Conservation (phyloP, 2,888 invertebrate genomes). For the Cryptops parisi region DNA sequence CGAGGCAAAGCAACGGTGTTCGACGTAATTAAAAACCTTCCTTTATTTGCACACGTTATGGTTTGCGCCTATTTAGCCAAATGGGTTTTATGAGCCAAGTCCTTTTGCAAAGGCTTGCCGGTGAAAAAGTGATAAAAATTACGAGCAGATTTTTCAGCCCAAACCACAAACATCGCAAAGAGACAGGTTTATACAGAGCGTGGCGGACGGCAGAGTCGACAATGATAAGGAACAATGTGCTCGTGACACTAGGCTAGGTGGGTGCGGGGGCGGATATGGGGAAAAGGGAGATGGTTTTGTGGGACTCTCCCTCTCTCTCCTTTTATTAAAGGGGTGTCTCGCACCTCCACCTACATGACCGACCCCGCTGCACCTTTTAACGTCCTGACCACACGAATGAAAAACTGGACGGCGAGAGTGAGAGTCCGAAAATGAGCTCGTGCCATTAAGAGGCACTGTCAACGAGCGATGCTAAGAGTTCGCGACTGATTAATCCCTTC, state of each 20-base stretch:
- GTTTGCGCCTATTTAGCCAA: slow-evolving; percentile 13
- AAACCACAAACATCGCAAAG: slow-evolving; percentile 11
- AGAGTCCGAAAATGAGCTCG: too few relatives aligned
- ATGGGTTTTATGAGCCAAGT: slow-evolving; percentile 11
- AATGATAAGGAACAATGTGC: background rate
- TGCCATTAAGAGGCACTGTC: too few relatives aligned
- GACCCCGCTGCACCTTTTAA: background rate
- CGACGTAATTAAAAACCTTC: slow-evolving; percentile 12
- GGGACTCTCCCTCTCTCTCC: background rate
- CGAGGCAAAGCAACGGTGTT: slow-evolving; percentile 11
- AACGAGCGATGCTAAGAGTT: too few relatives aligned
- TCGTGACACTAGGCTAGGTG: background rate
- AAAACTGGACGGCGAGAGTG: background rate
- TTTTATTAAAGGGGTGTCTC: background rate
- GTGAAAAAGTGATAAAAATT: slow-evolving; percentile 14
- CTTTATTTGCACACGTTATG: slow-evolving; percentile 10
- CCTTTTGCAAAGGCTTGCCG: slow-evolving; percentile 5
- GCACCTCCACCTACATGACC: background rate
- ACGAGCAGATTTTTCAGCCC: slow-evolving; percentile 13
- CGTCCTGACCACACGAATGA: background rate
- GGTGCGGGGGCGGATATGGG: background rate
- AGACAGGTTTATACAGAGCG: slow-evolving; percentile 13
- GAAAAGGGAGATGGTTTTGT: background rate
- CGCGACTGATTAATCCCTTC: too few relatives aligned
- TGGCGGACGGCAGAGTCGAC: background rate